Evolutionary conservation across 2,888 invertebrate genomes (phyloP).

Genomic region (Melolontha melolontha): DNA sequence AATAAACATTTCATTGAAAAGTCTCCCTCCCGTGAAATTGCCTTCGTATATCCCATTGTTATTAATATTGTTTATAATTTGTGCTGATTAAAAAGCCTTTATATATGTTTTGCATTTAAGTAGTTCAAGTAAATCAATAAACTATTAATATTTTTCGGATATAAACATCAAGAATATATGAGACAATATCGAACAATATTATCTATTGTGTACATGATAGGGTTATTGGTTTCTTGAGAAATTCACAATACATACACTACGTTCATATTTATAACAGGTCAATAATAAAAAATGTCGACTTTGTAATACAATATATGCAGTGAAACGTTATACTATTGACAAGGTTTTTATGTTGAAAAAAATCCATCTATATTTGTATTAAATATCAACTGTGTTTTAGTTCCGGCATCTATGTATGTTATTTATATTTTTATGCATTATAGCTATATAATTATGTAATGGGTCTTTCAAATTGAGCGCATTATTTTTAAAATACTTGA

Average conservation of each 20-base stretch:
- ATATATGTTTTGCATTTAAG: no score
- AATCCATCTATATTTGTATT: slow-evolving; percentile 23
- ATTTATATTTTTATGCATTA: slow-evolving; percentile 3
- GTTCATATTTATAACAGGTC: slow-evolving; percentile 38
- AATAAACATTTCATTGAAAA: no score
- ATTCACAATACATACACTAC: neutral
- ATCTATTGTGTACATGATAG: slow-evolving; percentile 11
- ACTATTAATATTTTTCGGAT: neutral
- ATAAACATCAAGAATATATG: neutral
- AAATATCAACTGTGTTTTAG: slow-evolving; percentile 20
- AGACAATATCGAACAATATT: slow-evolving; percentile 7
- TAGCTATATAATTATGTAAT: neutral
- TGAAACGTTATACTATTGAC: slow-evolving; percentile 45
- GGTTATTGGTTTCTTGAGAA: slow-evolving; percentile 35
- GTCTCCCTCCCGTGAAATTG: no score
- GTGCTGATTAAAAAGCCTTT: no score
- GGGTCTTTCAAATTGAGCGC: no score
- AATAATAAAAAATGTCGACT: slow-evolving; percentile 41
- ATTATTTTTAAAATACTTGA: no score
- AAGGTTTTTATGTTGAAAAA: slow-evolving; percentile 46
- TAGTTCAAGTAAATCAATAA: no score
- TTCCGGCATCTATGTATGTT: slow-evolving; percentile 26
- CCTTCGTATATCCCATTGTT: no score
- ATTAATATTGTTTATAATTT: no score
- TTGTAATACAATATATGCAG: slow-evolving; percentile 42